Evolutionary conservation across 1,140 invertebrate genomes (phyloP).

Genomic region (Steinernema feltiae): DNA sequence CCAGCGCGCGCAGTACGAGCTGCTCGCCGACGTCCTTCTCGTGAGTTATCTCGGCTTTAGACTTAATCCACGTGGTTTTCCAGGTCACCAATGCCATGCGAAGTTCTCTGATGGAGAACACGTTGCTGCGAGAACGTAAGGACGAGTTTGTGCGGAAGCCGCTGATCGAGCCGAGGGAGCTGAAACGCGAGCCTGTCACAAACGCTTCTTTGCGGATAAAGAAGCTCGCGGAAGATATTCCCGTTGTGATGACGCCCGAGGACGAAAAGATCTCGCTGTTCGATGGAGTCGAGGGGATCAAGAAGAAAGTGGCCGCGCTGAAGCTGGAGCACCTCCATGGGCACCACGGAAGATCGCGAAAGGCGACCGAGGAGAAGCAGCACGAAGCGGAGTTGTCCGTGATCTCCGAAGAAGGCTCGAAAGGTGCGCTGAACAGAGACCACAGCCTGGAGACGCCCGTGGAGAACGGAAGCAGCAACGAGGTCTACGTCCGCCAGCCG

Average conservation of each 20-base stretch:
- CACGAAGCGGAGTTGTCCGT: neutral
- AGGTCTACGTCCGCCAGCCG: neutral
- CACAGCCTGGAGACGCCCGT: neutral
- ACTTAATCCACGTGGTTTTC: neutral
- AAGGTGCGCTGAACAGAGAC: neutral
- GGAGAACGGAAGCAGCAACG: neutral
- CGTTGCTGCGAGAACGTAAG: slow-evolving; percentile 24
- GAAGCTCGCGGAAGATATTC: slow-evolving; percentile 39
- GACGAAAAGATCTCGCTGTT: slow-evolving; percentile 23
- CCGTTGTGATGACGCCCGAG: slow-evolving; percentile 20
- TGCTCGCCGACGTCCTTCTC: slow-evolving; percentile 50
- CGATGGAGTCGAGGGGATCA: neutral
- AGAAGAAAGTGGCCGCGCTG: neutral
- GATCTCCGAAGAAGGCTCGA: neutral
- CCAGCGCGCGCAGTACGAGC: slow-evolving; percentile 52
- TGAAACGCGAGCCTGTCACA: slow-evolving; percentile 27
- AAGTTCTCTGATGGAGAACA: slow-evolving; percentile 36
- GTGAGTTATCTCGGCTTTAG: slow-evolving; percentile 31
- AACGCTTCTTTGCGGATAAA: slow-evolving; percentile 36
- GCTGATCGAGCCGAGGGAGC: slow-evolving; percentile 5
- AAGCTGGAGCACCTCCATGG: neutral
- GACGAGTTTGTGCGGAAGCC: slow-evolving; percentile 29
- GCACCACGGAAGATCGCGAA: neutral
- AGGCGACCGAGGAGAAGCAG: neutral
- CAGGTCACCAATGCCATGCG: slow-evolving; percentile 38